Conservation (phyloP, 2,797 vertebrate genomes). For the Lophotriccus pileatus region DNA sequence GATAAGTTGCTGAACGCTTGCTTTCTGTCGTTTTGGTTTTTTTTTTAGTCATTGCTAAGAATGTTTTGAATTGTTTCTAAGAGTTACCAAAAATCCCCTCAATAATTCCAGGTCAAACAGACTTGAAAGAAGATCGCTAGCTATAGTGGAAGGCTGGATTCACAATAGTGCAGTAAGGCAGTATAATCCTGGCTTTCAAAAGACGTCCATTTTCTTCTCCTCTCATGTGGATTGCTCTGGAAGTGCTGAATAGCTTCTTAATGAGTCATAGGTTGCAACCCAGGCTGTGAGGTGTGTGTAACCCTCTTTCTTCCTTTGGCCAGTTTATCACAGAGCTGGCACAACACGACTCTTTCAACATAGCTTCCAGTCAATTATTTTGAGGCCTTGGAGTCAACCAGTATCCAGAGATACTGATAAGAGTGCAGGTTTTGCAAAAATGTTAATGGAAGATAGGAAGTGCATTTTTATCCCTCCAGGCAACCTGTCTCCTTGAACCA, state of each 20-base stretch:
- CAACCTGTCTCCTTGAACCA: background rate
- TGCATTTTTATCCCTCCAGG: background rate
- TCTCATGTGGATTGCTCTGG: background rate
- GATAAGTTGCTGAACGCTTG: background rate
- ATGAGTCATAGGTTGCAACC: conserved; percentile 14
- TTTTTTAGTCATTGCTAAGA: background rate
- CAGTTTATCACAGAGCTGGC: conserved; percentile 14
- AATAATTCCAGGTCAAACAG: background rate
- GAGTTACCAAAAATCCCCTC: background rate
- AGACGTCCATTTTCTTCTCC: background rate
- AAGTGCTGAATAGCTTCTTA: conserved; percentile 36
- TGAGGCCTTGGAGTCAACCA: background rate
- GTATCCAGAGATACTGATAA: conserved; percentile 39
- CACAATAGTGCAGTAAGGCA: background rate
- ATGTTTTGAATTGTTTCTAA: background rate
- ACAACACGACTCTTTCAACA: background rate
- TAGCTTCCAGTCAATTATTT: conserved; percentile 37
- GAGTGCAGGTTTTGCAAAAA: conserved; percentile 42
- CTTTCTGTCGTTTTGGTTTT: background rate
- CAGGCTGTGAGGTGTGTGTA: background rate
- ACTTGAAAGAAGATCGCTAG: background rate
- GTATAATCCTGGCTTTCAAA: conserved; percentile 13
- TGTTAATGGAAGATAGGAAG: conserved; percentile 7
- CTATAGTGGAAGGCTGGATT: background rate
- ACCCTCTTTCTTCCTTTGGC: background rate